Percentiles rank a stretch among this genome's conserved stretches.
Evolutionary conservation across 2,797 vertebrate genomes (phyloP).

Genomic region (Okamejei kenojei): DNA sequence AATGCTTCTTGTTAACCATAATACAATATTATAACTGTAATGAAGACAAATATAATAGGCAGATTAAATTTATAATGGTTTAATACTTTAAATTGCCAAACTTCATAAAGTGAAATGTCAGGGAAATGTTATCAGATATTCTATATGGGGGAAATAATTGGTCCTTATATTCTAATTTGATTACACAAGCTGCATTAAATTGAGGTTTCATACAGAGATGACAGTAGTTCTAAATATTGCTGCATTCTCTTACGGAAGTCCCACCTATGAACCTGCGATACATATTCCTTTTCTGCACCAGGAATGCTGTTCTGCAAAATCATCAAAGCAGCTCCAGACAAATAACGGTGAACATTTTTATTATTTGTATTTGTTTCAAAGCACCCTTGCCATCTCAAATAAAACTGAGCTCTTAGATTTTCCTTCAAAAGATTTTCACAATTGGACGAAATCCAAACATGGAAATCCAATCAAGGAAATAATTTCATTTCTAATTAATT

Average conservation of each 20-base stretch:
- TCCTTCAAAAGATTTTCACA: background rate
- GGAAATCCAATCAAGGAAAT: background rate
- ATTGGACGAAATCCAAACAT: background rate
- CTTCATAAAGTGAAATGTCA: background rate
- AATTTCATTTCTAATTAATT: background rate
- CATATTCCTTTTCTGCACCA: background rate
- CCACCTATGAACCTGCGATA: too few relatives aligned
- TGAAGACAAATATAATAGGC: background rate
- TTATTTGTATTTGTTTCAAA: background rate
- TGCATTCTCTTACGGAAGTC: background rate
- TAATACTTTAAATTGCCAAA: background rate
- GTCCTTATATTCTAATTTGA: background rate
- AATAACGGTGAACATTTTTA: background rate
- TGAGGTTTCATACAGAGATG: background rate
- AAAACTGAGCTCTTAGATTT: background rate
- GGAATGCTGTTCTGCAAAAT: background rate
- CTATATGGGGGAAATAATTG: background rate
- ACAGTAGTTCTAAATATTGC: background rate
- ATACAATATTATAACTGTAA: background rate
- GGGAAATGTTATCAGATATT: background rate
- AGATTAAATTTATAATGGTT: background rate
- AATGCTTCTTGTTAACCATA: background rate
- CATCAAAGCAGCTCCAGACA: background rate
- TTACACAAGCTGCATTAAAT: background rate
- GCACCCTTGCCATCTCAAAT: too few relatives aligned